Evolutionary conservation across 2,888 invertebrate species (phyloP).

Genomic region (Lycaena phlaeas): DNA sequence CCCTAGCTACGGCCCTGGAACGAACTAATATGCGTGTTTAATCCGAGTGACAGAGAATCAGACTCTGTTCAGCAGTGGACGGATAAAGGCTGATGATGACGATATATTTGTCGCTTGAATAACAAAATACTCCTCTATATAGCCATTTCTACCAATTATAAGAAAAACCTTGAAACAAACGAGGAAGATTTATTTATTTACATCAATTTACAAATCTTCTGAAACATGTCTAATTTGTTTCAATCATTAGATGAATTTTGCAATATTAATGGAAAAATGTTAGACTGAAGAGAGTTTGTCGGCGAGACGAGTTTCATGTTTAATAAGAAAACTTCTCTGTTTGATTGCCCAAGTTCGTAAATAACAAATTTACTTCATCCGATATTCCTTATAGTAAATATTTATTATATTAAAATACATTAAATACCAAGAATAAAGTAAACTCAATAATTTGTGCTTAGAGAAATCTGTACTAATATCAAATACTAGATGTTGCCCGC

Average conservation of each 20-base stretch:
- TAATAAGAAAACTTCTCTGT: constrained; percentile 19
- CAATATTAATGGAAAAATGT: background rate
- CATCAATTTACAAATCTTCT: background rate
- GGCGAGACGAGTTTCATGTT: constrained; percentile 9
- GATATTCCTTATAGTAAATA: constrained; percentile 2
- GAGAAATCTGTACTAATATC: background rate
- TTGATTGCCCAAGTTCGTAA: constrained; percentile 14
- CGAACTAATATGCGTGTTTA: too few relatives aligned
- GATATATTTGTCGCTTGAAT: too few relatives aligned
- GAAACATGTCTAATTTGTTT: background rate
- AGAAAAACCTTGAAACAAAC: too few relatives aligned
- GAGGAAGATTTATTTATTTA: too few relatives aligned
- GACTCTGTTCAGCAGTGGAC: too few relatives aligned
- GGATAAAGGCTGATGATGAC: too few relatives aligned
- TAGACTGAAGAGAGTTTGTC: background rate
- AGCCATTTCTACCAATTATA: too few relatives aligned
- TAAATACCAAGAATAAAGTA: background rate
- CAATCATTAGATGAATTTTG: background rate
- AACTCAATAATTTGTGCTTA: background rate
- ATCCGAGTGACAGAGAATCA: too few relatives aligned
- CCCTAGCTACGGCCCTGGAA: too few relatives aligned
- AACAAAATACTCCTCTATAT: too few relatives aligned
- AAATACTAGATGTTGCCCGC: too few relatives aligned
- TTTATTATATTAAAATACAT: background rate
- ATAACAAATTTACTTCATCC: constrained; percentile 1